These are phyloP conservation scores for Dryadula phaetusa DNA, from an alignment of 2,888 invertebrate species.

Conservation along the genomic window DNA sequence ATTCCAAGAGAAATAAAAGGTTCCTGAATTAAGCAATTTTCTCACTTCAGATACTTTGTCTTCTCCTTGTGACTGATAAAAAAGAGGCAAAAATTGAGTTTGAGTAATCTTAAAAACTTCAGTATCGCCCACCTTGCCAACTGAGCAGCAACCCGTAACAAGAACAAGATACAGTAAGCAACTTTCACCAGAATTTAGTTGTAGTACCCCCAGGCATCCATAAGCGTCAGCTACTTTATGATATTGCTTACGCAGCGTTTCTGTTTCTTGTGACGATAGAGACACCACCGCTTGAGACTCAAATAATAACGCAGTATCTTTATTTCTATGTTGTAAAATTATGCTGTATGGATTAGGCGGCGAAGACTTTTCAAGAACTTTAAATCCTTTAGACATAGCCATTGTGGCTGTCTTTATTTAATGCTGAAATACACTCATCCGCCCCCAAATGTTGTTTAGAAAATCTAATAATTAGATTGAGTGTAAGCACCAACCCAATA, in stretches of 20 bases:
- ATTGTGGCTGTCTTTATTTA: conserved; percentile 72
- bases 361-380: conserved; percentile 94
- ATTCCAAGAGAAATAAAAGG: conserved; percentile 98
- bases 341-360: conserved; percentile 95
- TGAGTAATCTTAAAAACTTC: conserved; percentile 98
- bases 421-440: conserved; percentile 60
- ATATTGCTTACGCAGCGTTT: conserved; percentile 94
- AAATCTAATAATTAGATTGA: conserved; percentile 32
- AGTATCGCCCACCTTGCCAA: conserved; percentile 97
- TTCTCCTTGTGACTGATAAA: conserved; percentile 87
- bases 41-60: conserved; percentile 87
- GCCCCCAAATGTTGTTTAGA: conserved; percentile 56
- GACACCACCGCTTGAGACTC: conserved; percentile 96
- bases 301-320: conserved; percentile 93
- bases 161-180: conserved; percentile 95
- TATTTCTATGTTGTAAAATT: conserved; percentile 94
- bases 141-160: conserved; percentile 97
- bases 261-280: conserved; percentile 94
- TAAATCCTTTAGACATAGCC: conserved; percentile 97
- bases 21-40: conserved; percentile 98
- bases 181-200: conserved; percentile 92
- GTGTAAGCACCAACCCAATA: conserved; percentile 35
- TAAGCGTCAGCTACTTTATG: conserved; percentile 97
- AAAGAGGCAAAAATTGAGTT: conserved; percentile 94
- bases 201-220: conserved; percentile 97